Evolutionary conservation across 2,888 invertebrate species (phyloP), one percentile per base, ranked within the genome.

Genomic region (Pheosia gnoma): DNA sequence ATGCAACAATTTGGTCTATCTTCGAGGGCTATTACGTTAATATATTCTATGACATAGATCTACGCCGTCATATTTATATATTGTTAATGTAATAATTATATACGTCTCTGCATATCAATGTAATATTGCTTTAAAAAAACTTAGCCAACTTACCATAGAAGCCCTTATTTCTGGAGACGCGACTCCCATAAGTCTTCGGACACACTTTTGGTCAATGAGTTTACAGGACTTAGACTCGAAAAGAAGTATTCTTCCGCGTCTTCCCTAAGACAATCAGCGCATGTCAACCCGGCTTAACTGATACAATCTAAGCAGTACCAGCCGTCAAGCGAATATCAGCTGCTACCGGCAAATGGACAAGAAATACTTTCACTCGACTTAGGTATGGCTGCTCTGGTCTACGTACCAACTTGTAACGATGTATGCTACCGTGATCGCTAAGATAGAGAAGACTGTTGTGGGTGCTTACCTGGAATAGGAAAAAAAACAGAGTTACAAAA

Each of bases 351-450:
- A 47, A 47, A 9, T 11, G 47, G 57, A 61, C 59, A 60, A 71
- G 72, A 65, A 73, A 78, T 77, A 82, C 83, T 82, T 83, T 83
- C 82, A 80, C 83, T 74, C 58, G 59, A 62, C 66, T 63, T 59
- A 60, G 69, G 65, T 71, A 69, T 68, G 73, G 66, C 59, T 73
- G 71, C 72, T 71, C 72, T 58, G 64, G 60, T 47, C 72, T 65
- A 61, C 49, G 63, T 72, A 62, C 74, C 37, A 67, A 37, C 67
- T 72, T 54, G 55, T 49, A 60, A 56, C 60, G 74, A 53, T 70
- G 78, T 79, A 77, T 63, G 6, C 41, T 39, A 13, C 25, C 37
- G 38, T 43, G n/a, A 3, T 49, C 3, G 8, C 39, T 1, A 53
- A 9, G 11, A 10, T 37, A 53, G 9, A 13, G 6, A 54, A 43